Base-by-base conservation (phyloP, 2,797 vertebrate species). In the Gallinago stenura region DNA sequence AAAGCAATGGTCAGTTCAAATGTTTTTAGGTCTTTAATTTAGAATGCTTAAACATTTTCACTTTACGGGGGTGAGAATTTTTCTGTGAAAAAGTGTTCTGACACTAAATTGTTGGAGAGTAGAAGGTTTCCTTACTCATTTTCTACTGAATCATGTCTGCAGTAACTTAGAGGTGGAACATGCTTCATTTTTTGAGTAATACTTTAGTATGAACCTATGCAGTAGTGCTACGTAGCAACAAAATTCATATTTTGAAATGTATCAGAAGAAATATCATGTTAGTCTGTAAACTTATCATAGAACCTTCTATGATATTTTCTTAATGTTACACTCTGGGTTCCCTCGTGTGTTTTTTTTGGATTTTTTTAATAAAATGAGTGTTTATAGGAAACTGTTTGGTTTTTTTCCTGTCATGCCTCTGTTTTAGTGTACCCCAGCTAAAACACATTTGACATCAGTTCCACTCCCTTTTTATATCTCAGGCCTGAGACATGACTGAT, bases 191-290 rank as follows among this genome's bases (percentile, higher is more conserved):
- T 75, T 71, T 56, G 26, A 68, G 16, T 25, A 69, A 24, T 48
- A 8, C 10, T 2, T 83, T 83, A 18, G 13, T 71, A 19, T 54
- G 28, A 76, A 57, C 1, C 1, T n/a, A 25, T 22, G 14, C 18
- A 79, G 6, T 41, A 10, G 7, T 22, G 9, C n/a, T 68, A 22
- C 24, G 46, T 61, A 12, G 30, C 45, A 77, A 33, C 5, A 83
- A 17, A 61, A 73, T 39, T 33, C 6, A 1, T 75, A 3, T 20
- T 64, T 93, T 56, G 31, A 87, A 48, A 41, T 1, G 39, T 39
- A 39, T 39, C 39, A 6, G 39, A 39, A 39, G 39, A 39, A 39
- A 0, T 41, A 20, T 41, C 9, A n/a, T 1, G 0, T 89, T 91
- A 92, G 35, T 70, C 8, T 5, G 6, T 54, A 46, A 57, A 22